These are phyloP conservation scores for Ctenopoma multispine DNA, from an alignment of 2,797 vertebrate genomes.

Conservation along the genomic window DNA sequence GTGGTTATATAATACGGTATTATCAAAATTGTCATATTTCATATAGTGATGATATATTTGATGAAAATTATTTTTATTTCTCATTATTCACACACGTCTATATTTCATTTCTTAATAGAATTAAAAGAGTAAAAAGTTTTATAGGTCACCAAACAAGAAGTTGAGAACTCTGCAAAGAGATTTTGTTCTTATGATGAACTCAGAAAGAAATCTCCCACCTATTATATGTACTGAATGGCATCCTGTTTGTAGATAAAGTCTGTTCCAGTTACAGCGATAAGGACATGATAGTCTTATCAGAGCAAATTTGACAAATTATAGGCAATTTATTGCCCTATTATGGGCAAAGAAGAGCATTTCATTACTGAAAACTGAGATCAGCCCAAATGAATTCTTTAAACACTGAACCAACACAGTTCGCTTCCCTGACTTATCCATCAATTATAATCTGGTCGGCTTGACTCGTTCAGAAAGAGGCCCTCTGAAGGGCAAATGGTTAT, in stretches of 20 bases:
- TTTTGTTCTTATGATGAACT: neutral
- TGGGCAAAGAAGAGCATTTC: constrained; percentile 7
- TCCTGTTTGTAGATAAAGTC: neutral
- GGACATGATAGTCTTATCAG: neutral
- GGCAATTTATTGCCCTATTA: constrained; percentile 18
- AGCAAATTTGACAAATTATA: constrained; percentile 25
- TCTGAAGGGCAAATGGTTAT: constrained; percentile 59
- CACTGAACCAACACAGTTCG: constrained; percentile 20
- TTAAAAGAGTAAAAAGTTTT: too few relatives aligned
- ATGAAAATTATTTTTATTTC: neutral
- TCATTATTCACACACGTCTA: neutral
- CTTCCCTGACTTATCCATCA: constrained; percentile 42
- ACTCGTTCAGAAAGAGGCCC: constrained; percentile 55
- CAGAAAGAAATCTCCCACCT: neutral
- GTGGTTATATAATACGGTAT: neutral
- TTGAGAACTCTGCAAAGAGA: neutral
- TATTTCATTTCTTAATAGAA: neutral
- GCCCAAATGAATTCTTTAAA: constrained; percentile 32
- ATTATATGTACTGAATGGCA: neutral
- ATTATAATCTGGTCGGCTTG: constrained; percentile 52
- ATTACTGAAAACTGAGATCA: constrained; percentile 22
- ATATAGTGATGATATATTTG: neutral
- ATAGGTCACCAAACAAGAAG: neutral
- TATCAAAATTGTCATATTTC: neutral
- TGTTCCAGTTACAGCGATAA: constrained; percentile 5